Evolutionary conservation across 2,113 vertebrate genomes (phyloP), one percentile per base, ranked within the genome.

Genomic region (Tychaedon coryphoeus): DNA sequence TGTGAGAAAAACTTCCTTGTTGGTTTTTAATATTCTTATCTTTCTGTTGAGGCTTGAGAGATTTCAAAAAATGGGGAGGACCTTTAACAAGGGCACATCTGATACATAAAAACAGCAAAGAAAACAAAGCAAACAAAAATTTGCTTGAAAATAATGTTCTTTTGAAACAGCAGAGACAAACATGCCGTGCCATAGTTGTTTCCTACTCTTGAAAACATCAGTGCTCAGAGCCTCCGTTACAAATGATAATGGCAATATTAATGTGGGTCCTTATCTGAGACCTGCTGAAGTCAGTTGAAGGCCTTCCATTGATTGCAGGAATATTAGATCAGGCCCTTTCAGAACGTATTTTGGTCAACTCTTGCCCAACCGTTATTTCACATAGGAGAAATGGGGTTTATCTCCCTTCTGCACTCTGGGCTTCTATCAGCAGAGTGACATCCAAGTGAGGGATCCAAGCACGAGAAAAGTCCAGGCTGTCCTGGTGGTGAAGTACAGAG

Each of bases 251-350:
- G 73, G 72, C 29, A 90, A 71, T 91, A 90, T 77, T 95, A 71
- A 53, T 77, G 72, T 81, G 76, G 40, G 72, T 60, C 76, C 79
- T 97, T 96, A 96, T 96, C 95, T 93, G 73, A 77, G 82, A 92
- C 88, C 88, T 92, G 86, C 83, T 86, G 90, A 94, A 96, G 94
- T 88, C 90, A 96, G 95, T 96, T 94, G 74, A 94, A 88, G 90
- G 82, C 86, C 53, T 92, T 90, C 72, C 88, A 95, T 84, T 95
- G 94, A 92, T 94, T 92, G 62, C 64, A 90, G 34, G 70, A n/a
- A 84, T 92, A 95, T 77, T 91, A 88, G 86, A 96, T 95, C 88
- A 95, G 90, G 60, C 84, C 48, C 82, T 95, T 93, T 96, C 93
- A 94, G 90, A 38, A 87, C 20, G 1, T 77, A 38, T 92, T 95